Percentiles rank a stretch among this genome's conserved stretches.
Evolutionary conservation across 2,888 invertebrate species (phyloP).

Genomic region (Mesochorus sp.): DNA sequence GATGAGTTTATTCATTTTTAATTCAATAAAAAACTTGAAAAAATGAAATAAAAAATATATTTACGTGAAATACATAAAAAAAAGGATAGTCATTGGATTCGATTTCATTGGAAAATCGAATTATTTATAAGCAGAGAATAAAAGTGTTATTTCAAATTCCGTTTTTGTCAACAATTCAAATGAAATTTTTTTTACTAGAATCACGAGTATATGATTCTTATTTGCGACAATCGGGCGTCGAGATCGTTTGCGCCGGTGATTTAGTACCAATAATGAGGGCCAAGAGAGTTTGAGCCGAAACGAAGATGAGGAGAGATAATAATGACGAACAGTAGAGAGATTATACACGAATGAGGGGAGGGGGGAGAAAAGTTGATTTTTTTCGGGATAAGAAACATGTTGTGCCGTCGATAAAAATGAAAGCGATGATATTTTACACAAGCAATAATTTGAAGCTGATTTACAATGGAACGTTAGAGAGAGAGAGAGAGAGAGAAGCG

Average conservation of each 20-base stretch:
- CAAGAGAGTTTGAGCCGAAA: conserved; percentile 41
- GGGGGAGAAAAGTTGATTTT: conserved; percentile 46
- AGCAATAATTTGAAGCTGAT: conserved; percentile 67
- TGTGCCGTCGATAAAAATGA: conserved; percentile 53
- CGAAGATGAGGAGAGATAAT: conserved; percentile 29
- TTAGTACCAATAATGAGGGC: conserved; percentile 45
- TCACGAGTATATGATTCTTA: background rate
- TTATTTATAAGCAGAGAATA: no score
- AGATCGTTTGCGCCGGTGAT: conserved; percentile 32
- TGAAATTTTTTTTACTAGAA: background rate
- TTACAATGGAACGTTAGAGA: conserved; percentile 30
- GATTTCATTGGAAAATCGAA: no score
- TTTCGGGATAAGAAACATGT: conserved; percentile 43
- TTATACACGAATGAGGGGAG: conserved; percentile 42
- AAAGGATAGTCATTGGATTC: no score
- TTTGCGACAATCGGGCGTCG: conserved; percentile 9
- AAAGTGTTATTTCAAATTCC: background rate
- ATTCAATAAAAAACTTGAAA: background rate
- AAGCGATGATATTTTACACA: conserved; percentile 65
- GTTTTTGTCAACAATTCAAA: background rate
- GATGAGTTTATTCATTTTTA: no score
- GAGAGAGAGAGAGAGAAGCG: conserved; percentile 21
- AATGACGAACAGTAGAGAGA: conserved; percentile 37
- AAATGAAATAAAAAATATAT: no score
- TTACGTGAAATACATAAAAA: no score